Evolutionary conservation across 1,140 invertebrate genomes (phyloP).

Genomic region (Theocolax elegans): DNA sequence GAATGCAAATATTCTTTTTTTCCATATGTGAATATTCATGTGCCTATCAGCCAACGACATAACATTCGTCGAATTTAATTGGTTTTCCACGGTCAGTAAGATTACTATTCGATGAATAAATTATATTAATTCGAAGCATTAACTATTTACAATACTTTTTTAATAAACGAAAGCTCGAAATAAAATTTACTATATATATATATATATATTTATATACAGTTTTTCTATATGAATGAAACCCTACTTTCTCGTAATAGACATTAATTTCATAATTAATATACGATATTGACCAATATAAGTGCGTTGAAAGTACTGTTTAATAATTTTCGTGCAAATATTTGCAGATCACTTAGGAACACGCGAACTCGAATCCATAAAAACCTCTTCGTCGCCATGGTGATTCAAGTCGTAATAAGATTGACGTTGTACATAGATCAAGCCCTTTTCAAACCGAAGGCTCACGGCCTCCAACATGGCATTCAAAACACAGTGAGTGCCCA

Average conservation of each 20-base stretch:
- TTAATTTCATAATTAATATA: no score
- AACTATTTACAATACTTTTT: no score
- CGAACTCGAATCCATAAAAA: slow-evolving; percentile 90
- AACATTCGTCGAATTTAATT: not conserved
- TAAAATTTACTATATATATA: no score
- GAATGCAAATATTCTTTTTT: slow-evolving; percentile 22
- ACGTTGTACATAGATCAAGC: slow-evolving; percentile 88
- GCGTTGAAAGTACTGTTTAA: no score
- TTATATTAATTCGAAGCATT: no score
- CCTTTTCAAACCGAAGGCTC: slow-evolving; percentile 60
- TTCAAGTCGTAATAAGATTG: slow-evolving; percentile 86
- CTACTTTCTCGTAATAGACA: no score
- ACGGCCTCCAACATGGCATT: slow-evolving; percentile 69
- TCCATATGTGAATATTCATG: slow-evolving; percentile 1
- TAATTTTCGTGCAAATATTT: no score
- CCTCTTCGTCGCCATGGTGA: slow-evolving; percentile 86
- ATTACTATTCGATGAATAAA: no score
- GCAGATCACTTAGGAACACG: slow-evolving; percentile 84
- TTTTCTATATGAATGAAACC: no score
- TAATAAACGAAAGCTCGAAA: no score
- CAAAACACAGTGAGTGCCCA: slow-evolving; percentile 79
- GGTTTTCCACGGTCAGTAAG: not conserved
- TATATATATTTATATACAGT: no score
- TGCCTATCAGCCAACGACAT: not conserved
- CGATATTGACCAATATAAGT: no score